A percentile compares a stretch with the other conserved stretches of the same genome.
These are phyloP conservation scores for Tiliqua scincoides DNA, from an alignment of 2,113 vertebrate species.

Conservation along the genomic window DNA sequence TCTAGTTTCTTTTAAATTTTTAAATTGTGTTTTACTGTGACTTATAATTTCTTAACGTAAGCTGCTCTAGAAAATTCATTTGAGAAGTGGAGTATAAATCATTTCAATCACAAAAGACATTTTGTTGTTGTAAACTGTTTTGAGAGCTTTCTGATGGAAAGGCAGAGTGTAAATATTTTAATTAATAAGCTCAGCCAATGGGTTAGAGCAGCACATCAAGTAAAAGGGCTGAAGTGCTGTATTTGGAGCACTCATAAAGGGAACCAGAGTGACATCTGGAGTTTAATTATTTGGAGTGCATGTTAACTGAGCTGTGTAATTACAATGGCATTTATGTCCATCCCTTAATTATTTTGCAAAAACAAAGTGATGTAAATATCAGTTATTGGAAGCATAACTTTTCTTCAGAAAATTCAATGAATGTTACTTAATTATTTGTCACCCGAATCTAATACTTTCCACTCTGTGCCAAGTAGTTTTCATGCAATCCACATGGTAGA, in stretches of 20 bases:
- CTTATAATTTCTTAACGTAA: too few relatives aligned
- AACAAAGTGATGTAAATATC: constrained; percentile 43
- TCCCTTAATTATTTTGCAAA: constrained; percentile 41
- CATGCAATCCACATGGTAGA: constrained; percentile 70
- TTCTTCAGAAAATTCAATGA: constrained; percentile 78
- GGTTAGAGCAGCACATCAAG: not conserved
- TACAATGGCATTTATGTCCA: constrained; percentile 16
- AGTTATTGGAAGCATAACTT: constrained; percentile 82
- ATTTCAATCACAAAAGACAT: too few relatives aligned
- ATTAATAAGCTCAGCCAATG: not conserved
- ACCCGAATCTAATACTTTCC: constrained; percentile 85
- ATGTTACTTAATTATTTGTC: constrained; percentile 88
- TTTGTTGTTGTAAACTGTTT: too few relatives aligned
- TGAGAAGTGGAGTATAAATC: too few relatives aligned
- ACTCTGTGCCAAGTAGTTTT: constrained; percentile 80
- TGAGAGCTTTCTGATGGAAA: too few relatives aligned
- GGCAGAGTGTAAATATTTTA: too few relatives aligned
- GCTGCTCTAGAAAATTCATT: too few relatives aligned
- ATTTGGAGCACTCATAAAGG: not conserved
- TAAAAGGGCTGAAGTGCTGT: not conserved
- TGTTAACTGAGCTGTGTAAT: not conserved
- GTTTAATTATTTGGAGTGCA: not conserved
- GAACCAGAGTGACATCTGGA: fast-evolving
- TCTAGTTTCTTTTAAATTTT: too few relatives aligned
- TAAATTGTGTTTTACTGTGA: too few relatives aligned